Evolutionary conservation across 2,888 invertebrate genomes (phyloP).

Genomic region (Tortricodes alternella): DNA sequence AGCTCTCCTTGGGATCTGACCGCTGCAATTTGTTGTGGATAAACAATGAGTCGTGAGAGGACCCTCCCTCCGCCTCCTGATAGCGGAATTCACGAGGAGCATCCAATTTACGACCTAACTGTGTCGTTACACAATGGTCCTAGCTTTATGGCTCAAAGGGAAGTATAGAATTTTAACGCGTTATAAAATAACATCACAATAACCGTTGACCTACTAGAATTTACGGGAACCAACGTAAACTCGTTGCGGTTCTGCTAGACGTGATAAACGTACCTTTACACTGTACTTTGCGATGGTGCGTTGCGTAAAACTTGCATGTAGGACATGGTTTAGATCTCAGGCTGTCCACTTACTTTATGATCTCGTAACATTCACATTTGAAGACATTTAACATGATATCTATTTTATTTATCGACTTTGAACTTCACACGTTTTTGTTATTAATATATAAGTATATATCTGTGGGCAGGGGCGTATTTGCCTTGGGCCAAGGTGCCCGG

Average conservation of each 20-base stretch:
- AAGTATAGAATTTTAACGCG: constrained; percentile 24
- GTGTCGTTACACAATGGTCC: constrained; percentile 52
- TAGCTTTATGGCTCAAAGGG: constrained; percentile 29
- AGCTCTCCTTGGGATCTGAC: constrained; percentile 62
- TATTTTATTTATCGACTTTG: not conserved
- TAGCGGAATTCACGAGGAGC: constrained; percentile 65
- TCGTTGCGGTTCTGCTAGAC: not conserved
- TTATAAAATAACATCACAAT: constrained; percentile 28
- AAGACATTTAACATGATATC: constrained; percentile 15
- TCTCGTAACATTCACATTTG: constrained; percentile 22
- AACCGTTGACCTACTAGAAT: constrained; percentile 12
- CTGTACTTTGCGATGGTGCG: constrained; percentile 21
- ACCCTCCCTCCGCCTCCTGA: constrained; percentile 63
- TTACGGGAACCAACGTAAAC: not conserved
- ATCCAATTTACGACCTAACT: constrained; percentile 71
- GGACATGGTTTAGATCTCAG: constrained; percentile 27
- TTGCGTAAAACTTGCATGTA: constrained; percentile 29
- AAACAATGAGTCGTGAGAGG: constrained; percentile 76
- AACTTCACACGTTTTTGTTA: not conserved
- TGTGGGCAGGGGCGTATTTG: no score
- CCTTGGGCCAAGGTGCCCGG: no score
- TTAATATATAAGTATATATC: not conserved
- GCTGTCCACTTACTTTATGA: constrained; percentile 20
- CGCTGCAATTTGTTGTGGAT: constrained; percentile 71
- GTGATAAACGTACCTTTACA: constrained; percentile 3